Evolutionary conservation across 2,797 vertebrate species (phyloP).

Genomic region (Sylvia borin): DNA sequence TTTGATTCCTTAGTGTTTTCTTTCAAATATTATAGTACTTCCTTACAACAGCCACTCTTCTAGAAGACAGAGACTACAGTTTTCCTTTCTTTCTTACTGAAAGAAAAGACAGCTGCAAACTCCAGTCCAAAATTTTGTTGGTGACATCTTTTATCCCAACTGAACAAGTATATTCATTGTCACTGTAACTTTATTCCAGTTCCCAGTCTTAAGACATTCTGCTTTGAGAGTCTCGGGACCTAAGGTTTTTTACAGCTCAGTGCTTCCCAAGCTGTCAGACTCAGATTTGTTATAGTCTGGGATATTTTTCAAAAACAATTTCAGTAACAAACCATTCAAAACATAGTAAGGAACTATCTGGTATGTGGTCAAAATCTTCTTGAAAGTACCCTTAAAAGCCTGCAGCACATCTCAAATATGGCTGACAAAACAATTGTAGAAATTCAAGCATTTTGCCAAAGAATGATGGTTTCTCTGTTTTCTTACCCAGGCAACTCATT

Average conservation of each 20-base stretch:
- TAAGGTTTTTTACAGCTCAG: neutral
- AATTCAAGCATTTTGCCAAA: neutral
- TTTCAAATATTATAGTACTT: neutral
- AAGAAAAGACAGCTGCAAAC: neutral
- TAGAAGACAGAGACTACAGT: neutral
- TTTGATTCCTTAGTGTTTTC: neutral
- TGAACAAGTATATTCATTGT: neutral
- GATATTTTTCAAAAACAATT: neutral
- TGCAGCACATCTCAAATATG: neutral
- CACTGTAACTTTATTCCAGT: neutral
- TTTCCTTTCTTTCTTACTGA: neutral
- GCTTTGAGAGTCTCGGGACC: neutral
- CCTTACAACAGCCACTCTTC: neutral
- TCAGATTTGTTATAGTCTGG: neutral
- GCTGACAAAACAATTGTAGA: neutral
- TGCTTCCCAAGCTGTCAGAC: neutral
- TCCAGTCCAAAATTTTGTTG: neutral
- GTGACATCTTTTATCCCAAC: neutral
- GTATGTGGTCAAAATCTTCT: neutral
- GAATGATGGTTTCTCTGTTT: neutral
- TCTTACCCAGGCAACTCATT: neutral
- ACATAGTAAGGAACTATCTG: neutral
- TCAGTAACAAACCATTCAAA: neutral
- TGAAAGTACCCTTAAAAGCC: neutral
- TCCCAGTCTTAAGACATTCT: neutral